Percentiles rank a stretch among this genome's conserved stretches.
These are phyloP conservation scores for Leptogaster cylindrica DNA, from an alignment of 2,888 invertebrate species.

Conservation along the genomic window DNA sequence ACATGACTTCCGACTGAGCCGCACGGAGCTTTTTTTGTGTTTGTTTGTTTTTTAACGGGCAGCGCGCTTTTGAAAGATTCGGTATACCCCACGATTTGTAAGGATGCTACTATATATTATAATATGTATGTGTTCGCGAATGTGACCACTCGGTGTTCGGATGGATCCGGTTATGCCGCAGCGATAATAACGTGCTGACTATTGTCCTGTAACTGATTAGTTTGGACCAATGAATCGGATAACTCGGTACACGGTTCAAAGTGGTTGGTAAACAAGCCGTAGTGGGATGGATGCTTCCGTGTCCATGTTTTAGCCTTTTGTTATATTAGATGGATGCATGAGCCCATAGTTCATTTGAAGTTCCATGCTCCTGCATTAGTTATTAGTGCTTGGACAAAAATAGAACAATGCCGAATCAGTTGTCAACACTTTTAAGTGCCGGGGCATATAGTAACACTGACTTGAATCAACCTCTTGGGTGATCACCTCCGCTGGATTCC, in stretches of 20 bases:
- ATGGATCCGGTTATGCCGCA: background rate
- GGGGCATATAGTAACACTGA: too few species aligned
- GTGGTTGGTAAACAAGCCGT: conserved; percentile 34
- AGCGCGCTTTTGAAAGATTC: background rate
- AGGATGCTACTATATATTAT: too few species aligned
- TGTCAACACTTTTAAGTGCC: too few species aligned
- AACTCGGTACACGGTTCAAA: conserved; percentile 29
- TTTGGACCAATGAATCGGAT: conserved; percentile 34
- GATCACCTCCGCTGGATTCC: too few species aligned
- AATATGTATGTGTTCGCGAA: too few species aligned
- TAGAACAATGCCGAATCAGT: too few species aligned
- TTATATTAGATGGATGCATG: too few species aligned
- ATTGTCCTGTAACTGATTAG: conserved; percentile 35
- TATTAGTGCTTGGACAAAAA: too few species aligned
- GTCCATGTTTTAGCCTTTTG: too few species aligned
- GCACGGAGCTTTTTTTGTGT: background rate
- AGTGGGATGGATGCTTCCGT: conserved; percentile 9
- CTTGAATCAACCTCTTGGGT: too few species aligned
- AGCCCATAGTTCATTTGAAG: too few species aligned
- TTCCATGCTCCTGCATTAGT: too few species aligned
- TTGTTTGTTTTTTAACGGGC: background rate
- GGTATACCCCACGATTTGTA: background rate
- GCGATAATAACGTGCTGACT: conserved; percentile 31
- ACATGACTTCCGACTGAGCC: background rate
- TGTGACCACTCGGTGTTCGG: background rate